These are phyloP conservation scores for Girardinichthys multiradiatus DNA, from an alignment of 2,113 vertebrate genomes.

Conservation along the genomic window DNA sequence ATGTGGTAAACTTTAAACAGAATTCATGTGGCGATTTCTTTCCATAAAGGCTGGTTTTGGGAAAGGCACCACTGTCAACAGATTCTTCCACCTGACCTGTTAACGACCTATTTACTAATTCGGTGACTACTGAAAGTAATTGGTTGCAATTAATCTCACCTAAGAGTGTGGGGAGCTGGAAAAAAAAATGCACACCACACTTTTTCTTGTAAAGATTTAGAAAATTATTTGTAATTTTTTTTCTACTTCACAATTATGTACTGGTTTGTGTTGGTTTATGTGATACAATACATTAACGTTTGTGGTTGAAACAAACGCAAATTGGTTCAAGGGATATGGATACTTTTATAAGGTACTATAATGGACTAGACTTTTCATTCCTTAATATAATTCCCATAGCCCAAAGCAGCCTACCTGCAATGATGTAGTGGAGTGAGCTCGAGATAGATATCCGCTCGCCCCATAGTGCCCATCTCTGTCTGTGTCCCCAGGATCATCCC, in stretches of 20 bases:
- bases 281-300: neutral
- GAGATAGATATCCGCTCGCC: slow-evolving; percentile 69
- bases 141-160: too few species aligned
- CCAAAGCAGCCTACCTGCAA: slow-evolving; percentile 55
- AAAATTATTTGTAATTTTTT: neutral
- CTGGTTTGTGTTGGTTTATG: neutral
- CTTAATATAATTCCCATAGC: neutral
- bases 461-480: slow-evolving; percentile 62
- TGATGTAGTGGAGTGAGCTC: slow-evolving; percentile 73
- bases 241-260: neutral
- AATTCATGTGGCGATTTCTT: too few species aligned
- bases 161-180: too few species aligned
- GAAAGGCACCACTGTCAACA: too few species aligned
- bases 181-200: too few species aligned
- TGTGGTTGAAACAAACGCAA: neutral
- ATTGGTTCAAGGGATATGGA: neutral
- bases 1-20: too few species aligned
- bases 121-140: too few species aligned
- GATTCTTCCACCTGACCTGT: too few species aligned
- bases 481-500: slow-evolving; percentile 69
- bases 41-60: too few species aligned
- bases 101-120: too few species aligned
- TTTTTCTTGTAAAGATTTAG: too few species aligned
- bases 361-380: neutral
- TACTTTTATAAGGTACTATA: neutral